A percentile compares a stretch with the other conserved stretches of the same genome.
phyloP scores from a whole-genome alignment of 2,113 vertebrate genomes.

The Daboia siamensis region DNA sequence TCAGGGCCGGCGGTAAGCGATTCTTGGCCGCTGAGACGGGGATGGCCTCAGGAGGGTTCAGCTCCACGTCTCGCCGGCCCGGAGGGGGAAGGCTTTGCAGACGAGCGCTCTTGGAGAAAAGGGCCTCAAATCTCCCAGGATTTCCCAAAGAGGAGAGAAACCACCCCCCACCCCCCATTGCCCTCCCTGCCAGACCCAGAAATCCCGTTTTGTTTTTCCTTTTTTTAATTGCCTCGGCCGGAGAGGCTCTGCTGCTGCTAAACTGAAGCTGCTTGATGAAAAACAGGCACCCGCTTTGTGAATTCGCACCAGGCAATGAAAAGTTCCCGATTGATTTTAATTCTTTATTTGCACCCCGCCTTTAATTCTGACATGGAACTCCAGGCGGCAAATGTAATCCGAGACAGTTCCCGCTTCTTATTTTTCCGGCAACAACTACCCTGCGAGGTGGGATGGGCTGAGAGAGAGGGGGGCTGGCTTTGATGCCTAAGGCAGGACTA shows the following conservation, averaged over 20 bases:
- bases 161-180: background rate
- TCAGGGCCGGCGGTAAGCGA: background rate
- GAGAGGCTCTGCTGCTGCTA: background rate
- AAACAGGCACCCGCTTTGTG: background rate
- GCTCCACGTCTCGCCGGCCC: background rate
- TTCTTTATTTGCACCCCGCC: no score
- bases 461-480: no score
- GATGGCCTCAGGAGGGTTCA: background rate
- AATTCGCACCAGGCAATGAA: background rate
- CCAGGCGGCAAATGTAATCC: no score
- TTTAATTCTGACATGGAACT: no score
- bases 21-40: background rate
- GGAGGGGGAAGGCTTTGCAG: background rate
- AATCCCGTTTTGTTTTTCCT: background rate
- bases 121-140: background rate
- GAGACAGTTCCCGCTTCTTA: no score
- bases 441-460: no score
- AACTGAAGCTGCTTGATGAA: background rate
- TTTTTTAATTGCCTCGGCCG: background rate
- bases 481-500: no score
- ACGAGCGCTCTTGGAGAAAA: background rate
- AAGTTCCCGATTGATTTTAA: no score
- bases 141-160: background rate
- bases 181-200: no score
- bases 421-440: no score